A percentile compares a stretch with the other conserved stretches of the same genome.
Evolutionary conservation across 1,140 invertebrate species (phyloP).

Genomic region (Eurytemora carolleeae): DNA sequence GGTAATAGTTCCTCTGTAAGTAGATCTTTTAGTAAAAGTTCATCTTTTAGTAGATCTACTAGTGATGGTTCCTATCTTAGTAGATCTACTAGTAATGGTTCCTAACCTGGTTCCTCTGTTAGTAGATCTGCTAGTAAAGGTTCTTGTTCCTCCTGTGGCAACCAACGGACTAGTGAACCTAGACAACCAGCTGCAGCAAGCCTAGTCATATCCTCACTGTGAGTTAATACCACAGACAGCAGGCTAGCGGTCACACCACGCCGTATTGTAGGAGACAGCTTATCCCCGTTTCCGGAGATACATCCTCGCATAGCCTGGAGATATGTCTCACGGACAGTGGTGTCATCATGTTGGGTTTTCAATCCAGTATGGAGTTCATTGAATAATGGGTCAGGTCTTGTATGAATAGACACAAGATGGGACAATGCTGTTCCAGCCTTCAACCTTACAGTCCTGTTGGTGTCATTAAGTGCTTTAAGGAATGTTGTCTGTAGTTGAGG

Average conservation of each 20-base stretch:
- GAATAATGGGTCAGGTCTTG: slow-evolving; percentile 54
- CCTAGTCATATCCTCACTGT: slow-evolving; percentile 57
- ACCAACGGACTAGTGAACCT: slow-evolving; percentile 55
- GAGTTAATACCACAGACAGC: slow-evolving; percentile 44
- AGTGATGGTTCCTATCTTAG: not conserved
- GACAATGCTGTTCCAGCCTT: slow-evolving; percentile 70
- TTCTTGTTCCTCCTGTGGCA: slow-evolving; percentile 49
- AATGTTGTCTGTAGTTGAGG: slow-evolving; percentile 97
- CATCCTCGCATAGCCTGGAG: slow-evolving; percentile 59
- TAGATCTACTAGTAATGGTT: slow-evolving; percentile 1
- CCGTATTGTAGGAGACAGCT: slow-evolving; percentile 60
- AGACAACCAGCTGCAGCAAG: slow-evolving; percentile 63
- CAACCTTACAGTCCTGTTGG: slow-evolving; percentile 60
- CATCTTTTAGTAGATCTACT: slow-evolving; percentile 39
- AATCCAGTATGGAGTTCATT: slow-evolving; percentile 68
- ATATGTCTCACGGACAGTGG: slow-evolving; percentile 65
- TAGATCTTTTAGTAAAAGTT: slow-evolving; percentile 58
- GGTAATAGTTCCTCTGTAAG: slow-evolving; percentile 59
- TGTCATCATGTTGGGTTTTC: slow-evolving; percentile 54
- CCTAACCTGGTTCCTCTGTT: slow-evolving; percentile 30
- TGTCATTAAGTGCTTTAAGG: slow-evolving; percentile 74
- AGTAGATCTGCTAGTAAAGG: slow-evolving; percentile 52
- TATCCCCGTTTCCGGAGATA: slow-evolving; percentile 57
- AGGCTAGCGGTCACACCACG: slow-evolving; percentile 42
- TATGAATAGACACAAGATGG: slow-evolving; percentile 73